phyloP scores from a whole-genome alignment of 2,113 vertebrate genomes.

The Silurus glanis region DNA sequence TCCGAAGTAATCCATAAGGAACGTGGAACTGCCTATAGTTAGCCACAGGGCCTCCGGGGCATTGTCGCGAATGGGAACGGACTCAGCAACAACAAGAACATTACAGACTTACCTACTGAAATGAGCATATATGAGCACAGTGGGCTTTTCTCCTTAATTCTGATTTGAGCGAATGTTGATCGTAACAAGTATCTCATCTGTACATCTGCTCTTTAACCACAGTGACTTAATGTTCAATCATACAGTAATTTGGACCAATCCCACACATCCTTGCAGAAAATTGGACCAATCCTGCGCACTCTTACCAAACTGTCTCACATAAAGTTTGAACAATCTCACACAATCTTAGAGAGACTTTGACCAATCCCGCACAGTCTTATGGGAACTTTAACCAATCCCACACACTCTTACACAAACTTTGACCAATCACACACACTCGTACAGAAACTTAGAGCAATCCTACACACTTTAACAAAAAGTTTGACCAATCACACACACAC shows the following conservation, averaged over 20 bases:
- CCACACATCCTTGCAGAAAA: no score
- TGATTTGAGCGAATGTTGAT: not conserved
- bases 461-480: not conserved
- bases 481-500: not conserved
- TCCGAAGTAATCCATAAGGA: conserved; percentile 12
- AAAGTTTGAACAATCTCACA: no score
- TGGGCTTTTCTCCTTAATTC: not conserved
- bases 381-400: not conserved
- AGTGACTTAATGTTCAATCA: not conserved
- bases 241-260: no score
- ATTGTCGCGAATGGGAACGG: not conserved
- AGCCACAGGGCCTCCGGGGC: not conserved
- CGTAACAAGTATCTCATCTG: not conserved
- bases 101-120: not conserved
- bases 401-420: not conserved
- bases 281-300: no score
- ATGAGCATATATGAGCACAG: not conserved
- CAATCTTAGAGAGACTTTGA: no score
- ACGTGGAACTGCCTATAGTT: not conserved
- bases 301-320: no score
- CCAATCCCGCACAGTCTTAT: no score
- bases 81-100: not conserved
- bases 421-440: not conserved
- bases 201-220: not conserved
- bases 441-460: not conserved